Percentiles rank a stretch among this genome's conserved stretches.
Evolutionary conservation across 1,140 invertebrate species (phyloP).

Genomic region (Ooceraea biroi): DNA sequence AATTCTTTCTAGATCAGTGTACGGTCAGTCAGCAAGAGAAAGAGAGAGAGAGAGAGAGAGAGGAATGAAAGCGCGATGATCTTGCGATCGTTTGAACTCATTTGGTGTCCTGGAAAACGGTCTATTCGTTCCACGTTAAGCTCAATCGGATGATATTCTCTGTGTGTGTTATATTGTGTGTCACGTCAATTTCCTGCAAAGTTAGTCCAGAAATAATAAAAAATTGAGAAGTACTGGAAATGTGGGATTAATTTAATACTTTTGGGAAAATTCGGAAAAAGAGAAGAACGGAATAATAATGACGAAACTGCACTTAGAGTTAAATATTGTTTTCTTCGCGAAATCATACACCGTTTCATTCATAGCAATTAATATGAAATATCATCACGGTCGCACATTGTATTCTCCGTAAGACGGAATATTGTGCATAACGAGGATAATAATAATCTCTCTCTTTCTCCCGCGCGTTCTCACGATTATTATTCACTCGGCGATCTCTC

Average conservation of each 20-base stretch:
- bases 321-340: too few species aligned
- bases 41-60: too few species aligned
- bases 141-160: not conserved
- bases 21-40: not conserved
- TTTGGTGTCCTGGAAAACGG: slow-evolving; percentile 18
- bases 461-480: not conserved
- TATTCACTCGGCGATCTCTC: slow-evolving; percentile 8
- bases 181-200: not conserved
- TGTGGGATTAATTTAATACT: not conserved
- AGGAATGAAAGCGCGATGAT: not conserved
- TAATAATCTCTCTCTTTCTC: not conserved
- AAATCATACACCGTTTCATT: too few species aligned
- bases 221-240: not conserved
- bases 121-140: not conserved
- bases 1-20: slow-evolving; percentile 12
- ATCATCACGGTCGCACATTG: not conserved
- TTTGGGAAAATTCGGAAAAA: not conserved
- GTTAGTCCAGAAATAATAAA: too few species aligned
- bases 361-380: not conserved
- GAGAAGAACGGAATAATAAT: too few species aligned
- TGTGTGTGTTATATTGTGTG: not conserved
- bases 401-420: not conserved
- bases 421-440: not conserved
- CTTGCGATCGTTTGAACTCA: not conserved
- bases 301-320: too few species aligned